These are phyloP conservation scores for Tyria jacobaeae DNA, from an alignment of 2,888 invertebrate genomes.

Conservation along the genomic window DNA sequence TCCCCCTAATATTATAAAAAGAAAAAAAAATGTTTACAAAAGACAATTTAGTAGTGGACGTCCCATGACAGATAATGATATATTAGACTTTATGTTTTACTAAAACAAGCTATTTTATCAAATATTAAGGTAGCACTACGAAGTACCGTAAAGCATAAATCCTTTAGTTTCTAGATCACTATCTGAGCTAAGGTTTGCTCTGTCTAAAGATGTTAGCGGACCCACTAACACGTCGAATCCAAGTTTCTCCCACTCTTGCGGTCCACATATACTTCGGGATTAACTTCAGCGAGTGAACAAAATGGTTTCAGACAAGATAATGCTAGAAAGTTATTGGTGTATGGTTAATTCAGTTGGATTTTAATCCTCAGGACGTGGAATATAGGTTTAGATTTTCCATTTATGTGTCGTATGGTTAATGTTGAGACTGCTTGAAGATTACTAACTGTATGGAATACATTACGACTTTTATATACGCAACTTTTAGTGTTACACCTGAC, in stretches of 20 bases:
- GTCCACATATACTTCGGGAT: background rate
- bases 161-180: slow-evolving; percentile 32
- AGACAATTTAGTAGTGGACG: too few species aligned
- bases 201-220: slow-evolving; percentile 8
- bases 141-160: slow-evolving; percentile 19
- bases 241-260: background rate
- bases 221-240: background rate
- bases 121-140: background rate
- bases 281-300: background rate
- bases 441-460: background rate
- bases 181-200: slow-evolving; percentile 20
- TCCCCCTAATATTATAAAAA: too few species aligned
- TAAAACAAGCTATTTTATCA: background rate
- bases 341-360: slow-evolving; percentile 1
- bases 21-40: too few species aligned
- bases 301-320: slow-evolving; percentile 4
- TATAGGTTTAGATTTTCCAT: background rate
- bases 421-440: background rate
- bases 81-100: too few species aligned
- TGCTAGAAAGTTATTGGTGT: background rate
- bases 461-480: background rate
- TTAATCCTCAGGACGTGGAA: background rate
- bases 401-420: background rate
- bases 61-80: too few species aligned
- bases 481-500: background rate